Evolutionary conservation across 2,113 vertebrate genomes (phyloP), one percentile per base, ranked within the genome.

Genomic region (Centrocercus urophasianus): DNA sequence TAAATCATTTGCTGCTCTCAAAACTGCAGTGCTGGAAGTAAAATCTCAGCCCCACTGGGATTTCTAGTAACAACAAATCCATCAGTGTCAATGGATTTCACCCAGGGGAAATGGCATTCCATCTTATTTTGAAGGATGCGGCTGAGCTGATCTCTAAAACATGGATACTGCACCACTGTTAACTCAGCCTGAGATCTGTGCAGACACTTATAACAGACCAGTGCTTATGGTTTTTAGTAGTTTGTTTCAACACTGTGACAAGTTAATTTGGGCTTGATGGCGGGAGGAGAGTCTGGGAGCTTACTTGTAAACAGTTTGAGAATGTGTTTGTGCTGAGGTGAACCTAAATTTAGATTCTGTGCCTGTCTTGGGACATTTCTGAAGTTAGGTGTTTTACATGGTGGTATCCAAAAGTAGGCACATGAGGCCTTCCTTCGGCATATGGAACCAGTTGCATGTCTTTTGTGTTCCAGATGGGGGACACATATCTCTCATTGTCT

Each of bases 81-180:
- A 64, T 77, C 69, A 64, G 10, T 64, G 93, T 85, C 69, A 86
- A 52, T 2, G 5, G 38, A 69, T 81, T 80, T 89, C 65, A 81
- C 89, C 57, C 87, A 38, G 45, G 60, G 61, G 83, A 93, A 81
- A 52, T 78, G 89, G 34, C 75, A 88, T 90, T 91, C 85, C 60
- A 63, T 3, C 16, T 73, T 81, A 32, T 81, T 93, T 77, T 47
- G 38, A 52, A 83, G 69, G 43, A 65, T 61, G 57, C 61, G 79
- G 73, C 42, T 60, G 52, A 86, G 69, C 4, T 89, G 80, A 52
- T 86, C 75, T 89, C 56, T 77, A 13, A 48, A 72, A 76, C 40
- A 12, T 75, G 67, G 76, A 85, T 34, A 19, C 60, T 60, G 78
- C 50, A 66, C 40, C 16, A 17, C 34, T 0, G 0, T 32, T 56